Conservation (phyloP, 2,113 vertebrate genomes). For the Malurus alboscapulatus region DNA sequence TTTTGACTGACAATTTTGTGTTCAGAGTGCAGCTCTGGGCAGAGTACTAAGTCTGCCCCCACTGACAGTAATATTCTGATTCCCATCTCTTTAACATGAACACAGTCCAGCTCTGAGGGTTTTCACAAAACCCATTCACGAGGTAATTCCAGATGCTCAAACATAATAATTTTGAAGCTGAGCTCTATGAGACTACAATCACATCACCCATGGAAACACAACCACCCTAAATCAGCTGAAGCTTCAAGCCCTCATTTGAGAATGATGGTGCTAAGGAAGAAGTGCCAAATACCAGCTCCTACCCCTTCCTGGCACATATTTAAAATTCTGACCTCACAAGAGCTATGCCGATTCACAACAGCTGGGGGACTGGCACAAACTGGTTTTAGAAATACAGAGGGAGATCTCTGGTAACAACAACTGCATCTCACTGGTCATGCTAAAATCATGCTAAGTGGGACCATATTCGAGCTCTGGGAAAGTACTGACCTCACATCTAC, state of each 20-base stretch:
- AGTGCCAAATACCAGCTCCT: neutral
- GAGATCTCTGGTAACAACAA: constrained; percentile 8
- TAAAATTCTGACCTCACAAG: neutral
- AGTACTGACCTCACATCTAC: constrained; percentile 44
- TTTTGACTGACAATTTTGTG: neutral
- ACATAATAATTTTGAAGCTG: neutral
- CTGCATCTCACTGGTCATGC: neutral
- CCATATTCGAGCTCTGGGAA: constrained; percentile 29
- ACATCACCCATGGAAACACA: neutral
- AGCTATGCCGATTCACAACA: neutral
- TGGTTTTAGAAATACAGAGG: constrained; percentile 5
- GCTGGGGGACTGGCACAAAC: neutral
- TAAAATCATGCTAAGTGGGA: constrained; percentile 59
- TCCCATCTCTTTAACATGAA: neutral
- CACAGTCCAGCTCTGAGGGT: neutral
- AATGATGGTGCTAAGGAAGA: neutral
- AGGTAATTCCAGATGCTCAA: neutral
- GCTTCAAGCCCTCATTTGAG: neutral
- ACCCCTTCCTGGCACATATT: neutral
- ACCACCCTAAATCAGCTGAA: neutral
- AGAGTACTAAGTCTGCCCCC: neutral
- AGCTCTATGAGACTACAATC: neutral
- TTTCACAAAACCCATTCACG: neutral
- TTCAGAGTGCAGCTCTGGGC: neutral
- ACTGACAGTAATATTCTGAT: neutral